These are phyloP conservation scores for Argyrosomus japonicus DNA, from an alignment of 2,113 vertebrate species.

Conservation along the genomic window DNA sequence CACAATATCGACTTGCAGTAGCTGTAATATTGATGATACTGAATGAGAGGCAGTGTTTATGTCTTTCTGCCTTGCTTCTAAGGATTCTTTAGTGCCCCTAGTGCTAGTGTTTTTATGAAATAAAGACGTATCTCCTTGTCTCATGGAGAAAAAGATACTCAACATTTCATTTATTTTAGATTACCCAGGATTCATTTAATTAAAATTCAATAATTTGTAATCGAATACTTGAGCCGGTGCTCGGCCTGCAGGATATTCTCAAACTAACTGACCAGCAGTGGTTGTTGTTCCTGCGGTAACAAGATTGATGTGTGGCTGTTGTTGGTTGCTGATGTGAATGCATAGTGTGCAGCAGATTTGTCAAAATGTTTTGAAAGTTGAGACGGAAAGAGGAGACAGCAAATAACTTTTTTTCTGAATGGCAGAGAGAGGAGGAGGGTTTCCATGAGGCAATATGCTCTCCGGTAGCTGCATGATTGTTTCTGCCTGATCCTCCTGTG, in stretches of 20 bases:
- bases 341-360: constrained; percentile 33
- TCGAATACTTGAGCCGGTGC: neutral
- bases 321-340: constrained; percentile 14
- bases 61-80: neutral
- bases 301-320: constrained; percentile 46
- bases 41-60: neutral
- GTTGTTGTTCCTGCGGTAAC: constrained; percentile 41
- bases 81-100: neutral
- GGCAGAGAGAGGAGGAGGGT: neutral
- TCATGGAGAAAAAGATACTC: neutral
- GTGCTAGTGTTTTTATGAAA: neutral
- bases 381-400: constrained; percentile 46
- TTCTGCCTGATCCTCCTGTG: constrained; percentile 60
- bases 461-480: constrained; percentile 63
- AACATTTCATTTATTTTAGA: too few relatives aligned
- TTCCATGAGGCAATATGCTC: constrained; percentile 38
- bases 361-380: constrained; percentile 47
- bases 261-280: constrained; percentile 15
- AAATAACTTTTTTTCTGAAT: constrained; percentile 41
- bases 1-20: neutral
- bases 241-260: constrained; percentile 22
- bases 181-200: constrained; percentile 22
- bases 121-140: neutral
- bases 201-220: constrained; percentile 12
- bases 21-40: neutral